phyloP scores from a whole-genome alignment of 2,797 vertebrate species.

The Muscicapa striata region DNA sequence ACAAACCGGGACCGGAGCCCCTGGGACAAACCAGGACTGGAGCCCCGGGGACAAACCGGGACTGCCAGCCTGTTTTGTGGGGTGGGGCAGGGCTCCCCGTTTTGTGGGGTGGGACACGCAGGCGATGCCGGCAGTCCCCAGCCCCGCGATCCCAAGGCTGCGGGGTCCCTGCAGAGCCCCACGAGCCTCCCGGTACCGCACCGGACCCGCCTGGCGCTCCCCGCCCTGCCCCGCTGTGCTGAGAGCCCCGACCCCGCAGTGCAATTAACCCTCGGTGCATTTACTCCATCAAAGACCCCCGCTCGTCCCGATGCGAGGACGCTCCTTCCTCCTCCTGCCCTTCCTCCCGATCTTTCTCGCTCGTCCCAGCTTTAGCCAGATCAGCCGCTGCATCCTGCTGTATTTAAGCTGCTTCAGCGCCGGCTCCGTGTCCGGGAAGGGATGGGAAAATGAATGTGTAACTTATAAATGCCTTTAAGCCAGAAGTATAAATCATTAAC shows the following conservation, averaged over 20 bases:
- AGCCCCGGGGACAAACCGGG: rapidly evolving
- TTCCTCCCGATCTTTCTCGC: neutral
- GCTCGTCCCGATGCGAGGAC: neutral
- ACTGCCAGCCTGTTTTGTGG: rapidly evolving
- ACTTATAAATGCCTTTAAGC: conserved; percentile 60
- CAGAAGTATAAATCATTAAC: conserved; percentile 10
- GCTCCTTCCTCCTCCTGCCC: neutral
- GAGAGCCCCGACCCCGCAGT: neutral
- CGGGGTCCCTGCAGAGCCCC: neutral
- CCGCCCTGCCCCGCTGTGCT: neutral
- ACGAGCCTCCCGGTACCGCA: rapidly evolving
- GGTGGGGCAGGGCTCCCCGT: neutral
- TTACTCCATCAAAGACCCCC: neutral
- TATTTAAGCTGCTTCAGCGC: conserved; percentile 1
- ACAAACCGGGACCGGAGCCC: rapidly evolving
- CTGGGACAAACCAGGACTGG: neutral
- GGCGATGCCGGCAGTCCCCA: neutral
- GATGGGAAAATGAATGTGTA: conserved; percentile 35
- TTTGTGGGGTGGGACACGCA: neutral
- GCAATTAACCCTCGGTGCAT: neutral
- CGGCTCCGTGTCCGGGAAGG: neutral
- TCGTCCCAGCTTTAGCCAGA: neutral
- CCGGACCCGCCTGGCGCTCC: neutral
- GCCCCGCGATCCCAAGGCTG: neutral
- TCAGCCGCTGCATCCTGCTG: conserved; percentile 30